phyloP scores from a whole-genome alignment of 2,113 vertebrate species.

The Chamaea fasciata region DNA sequence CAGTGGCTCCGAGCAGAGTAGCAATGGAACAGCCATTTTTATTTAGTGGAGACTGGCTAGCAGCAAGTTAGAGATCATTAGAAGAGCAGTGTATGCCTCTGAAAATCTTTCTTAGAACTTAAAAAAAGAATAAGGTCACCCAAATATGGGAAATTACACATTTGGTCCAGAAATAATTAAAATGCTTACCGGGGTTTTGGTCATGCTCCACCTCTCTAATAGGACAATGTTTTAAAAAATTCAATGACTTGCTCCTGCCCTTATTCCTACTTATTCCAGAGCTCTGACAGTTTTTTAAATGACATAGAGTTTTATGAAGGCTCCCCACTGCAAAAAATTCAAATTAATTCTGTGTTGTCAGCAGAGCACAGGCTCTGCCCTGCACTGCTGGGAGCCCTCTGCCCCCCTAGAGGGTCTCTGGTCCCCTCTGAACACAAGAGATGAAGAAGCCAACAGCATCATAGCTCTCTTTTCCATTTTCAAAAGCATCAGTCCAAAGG shows the following conservation, averaged over 20 bases:
- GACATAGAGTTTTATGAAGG: neutral
- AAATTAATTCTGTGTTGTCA: neutral
- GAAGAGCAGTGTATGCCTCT: neutral
- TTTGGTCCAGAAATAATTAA: neutral
- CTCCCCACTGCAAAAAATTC: neutral
- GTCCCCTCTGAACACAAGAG: rapidly evolving
- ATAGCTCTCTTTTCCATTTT: neutral
- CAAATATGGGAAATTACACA: neutral
- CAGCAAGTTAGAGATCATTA: neutral
- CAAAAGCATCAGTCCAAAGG: neutral
- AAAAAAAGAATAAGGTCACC: neutral
- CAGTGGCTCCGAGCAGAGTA: neutral
- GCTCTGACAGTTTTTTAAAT: neutral
- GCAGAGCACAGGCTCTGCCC: neutral
- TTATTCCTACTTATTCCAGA: neutral
- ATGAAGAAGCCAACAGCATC: neutral
- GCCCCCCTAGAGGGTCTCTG: neutral
- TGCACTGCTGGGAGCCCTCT: neutral
- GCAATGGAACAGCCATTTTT: neutral
- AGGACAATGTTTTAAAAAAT: neutral
- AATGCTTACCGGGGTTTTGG: neutral
- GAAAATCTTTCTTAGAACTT: neutral
- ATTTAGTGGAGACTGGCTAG: neutral
- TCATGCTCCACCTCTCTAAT: neutral
- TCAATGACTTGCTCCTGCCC: neutral